A percentile compares a stretch with the other conserved stretches of the same genome.
These are phyloP conservation scores for Meteorus colon DNA, from an alignment of 2,888 invertebrate species.

Conservation along the genomic window DNA sequence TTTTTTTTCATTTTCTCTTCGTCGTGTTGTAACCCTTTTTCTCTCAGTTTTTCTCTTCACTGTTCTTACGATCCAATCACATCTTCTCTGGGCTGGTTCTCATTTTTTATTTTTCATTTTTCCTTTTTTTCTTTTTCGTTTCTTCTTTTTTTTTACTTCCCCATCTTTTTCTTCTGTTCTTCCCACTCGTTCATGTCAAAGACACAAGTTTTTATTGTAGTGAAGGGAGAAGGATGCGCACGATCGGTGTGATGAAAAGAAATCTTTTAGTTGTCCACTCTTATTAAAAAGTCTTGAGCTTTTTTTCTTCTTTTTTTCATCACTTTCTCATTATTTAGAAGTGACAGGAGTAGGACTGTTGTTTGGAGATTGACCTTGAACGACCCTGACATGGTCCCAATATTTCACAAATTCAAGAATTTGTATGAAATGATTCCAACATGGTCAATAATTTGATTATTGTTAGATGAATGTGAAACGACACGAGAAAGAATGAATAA, in stretches of 20 bases:
- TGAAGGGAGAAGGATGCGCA: neutral
- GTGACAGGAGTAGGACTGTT: no score
- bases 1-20: neutral
- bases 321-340: neutral
- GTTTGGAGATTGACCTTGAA: no score
- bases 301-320: constrained; percentile 30
- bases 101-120: constrained; percentile 41
- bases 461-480: no score
- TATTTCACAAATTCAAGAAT: no score
- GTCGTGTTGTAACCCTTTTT: constrained; percentile 40
- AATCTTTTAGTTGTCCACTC: constrained; percentile 18
- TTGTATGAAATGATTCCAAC: no score
- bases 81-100: constrained; percentile 35
- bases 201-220: constrained; percentile 34
- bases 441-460: no score
- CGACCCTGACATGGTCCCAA: no score
- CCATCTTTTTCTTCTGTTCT: constrained; percentile 17
- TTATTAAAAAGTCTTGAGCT: constrained; percentile 38
- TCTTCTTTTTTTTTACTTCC: constrained; percentile 20
- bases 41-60: constrained; percentile 37
- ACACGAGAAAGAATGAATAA: no score
- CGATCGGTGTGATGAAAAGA: neutral
- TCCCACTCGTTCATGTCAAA: constrained; percentile 34
- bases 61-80: constrained; percentile 46
- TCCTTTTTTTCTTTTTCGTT: constrained; percentile 18